phyloP scores from a whole-genome alignment of 2,797 vertebrate species.

The Sebastes iracundus region DNA sequence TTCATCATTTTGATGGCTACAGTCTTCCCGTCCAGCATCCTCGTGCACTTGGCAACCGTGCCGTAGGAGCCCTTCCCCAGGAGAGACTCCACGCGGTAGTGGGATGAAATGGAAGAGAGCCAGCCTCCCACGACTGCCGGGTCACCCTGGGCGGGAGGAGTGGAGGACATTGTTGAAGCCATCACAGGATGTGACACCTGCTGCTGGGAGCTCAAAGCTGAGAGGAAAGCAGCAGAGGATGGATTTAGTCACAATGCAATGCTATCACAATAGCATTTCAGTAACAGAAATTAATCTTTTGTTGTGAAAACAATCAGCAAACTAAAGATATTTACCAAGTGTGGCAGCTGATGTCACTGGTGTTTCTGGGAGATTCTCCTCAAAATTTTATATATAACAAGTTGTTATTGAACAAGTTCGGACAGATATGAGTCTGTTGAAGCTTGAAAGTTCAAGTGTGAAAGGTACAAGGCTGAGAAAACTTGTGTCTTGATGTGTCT shows the following conservation, averaged over 20 bases:
- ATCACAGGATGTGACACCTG: background rate
- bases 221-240: background rate
- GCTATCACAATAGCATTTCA: background rate
- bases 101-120: background rate
- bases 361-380: background rate
- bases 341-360: background rate
- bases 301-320: background rate
- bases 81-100: background rate
- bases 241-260: background rate
- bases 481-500: fast-evolving
- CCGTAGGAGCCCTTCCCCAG: background rate
- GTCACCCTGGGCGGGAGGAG: background rate
- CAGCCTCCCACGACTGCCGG: background rate
- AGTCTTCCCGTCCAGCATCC: background rate
- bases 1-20: slow-evolving; percentile 20
- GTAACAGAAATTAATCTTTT: background rate
- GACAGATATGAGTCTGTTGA: background rate
- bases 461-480: background rate
- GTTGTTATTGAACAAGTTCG: background rate
- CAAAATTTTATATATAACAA: background rate
- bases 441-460: background rate
- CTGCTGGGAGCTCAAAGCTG: background rate
- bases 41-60: background rate
- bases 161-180: background rate
- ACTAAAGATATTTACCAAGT: background rate